phyloP scores from a whole-genome alignment of 2,113 vertebrate species.

The Ammodytes marinus region DNA sequence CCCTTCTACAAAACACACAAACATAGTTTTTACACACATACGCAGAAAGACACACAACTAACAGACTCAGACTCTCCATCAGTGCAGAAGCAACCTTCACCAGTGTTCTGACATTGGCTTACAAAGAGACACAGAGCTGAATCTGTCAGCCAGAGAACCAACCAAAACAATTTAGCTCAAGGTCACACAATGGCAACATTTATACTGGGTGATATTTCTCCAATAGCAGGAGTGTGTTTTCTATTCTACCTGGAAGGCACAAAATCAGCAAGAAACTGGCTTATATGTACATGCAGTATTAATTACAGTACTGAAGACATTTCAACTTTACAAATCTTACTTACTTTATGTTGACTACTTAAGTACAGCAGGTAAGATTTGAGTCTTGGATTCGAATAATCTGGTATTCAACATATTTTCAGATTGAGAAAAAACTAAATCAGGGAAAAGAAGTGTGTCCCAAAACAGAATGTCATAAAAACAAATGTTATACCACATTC shows the following conservation, averaged over 20 bases:
- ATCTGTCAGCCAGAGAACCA: not conserved
- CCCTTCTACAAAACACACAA: slow-evolving; percentile 39
- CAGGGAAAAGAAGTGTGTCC: not conserved
- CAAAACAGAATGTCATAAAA: not conserved
- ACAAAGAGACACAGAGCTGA: slow-evolving; percentile 22
- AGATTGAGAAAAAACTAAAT: not conserved
- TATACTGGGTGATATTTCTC: slow-evolving; percentile 3
- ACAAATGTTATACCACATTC: too few species aligned
- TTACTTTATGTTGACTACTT: not conserved
- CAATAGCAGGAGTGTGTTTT: not conserved
- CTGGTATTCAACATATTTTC: not conserved
- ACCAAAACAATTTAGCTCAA: slow-evolving; percentile 39
- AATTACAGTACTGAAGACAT: not conserved
- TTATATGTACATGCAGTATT: not conserved
- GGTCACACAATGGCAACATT: slow-evolving; percentile 36
- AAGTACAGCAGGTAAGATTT: not conserved
- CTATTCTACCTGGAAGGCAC: not conserved
- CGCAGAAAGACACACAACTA: not conserved
- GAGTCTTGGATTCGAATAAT: not conserved
- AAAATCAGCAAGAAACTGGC: not conserved
- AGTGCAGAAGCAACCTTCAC: slow-evolving; percentile 25
- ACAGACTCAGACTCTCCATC: slow-evolving; percentile 32
- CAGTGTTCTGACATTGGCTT: slow-evolving; percentile 9
- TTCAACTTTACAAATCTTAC: not conserved
- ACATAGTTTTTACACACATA: slow-evolving; percentile 6